phyloP scores from a whole-genome alignment of 1,140 invertebrate species.

The Ganaspis sp. region DNA sequence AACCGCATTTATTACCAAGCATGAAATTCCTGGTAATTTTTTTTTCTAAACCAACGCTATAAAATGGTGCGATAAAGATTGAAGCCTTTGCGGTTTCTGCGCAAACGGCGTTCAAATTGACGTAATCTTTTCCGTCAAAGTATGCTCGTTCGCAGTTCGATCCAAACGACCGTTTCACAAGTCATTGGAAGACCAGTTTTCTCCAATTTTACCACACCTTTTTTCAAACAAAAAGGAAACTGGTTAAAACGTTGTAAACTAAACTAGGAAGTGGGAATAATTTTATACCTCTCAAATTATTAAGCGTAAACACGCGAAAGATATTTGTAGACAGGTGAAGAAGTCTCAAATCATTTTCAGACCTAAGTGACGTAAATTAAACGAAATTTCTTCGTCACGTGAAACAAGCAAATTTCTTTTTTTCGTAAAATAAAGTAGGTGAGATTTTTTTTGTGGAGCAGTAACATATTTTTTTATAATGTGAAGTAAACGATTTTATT shows the following conservation, averaged over 20 bases:
- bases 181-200: conserved; percentile 20
- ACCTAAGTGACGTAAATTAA: too few species aligned
- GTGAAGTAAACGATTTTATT: too few species aligned
- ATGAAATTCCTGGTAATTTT: conserved; percentile 10
- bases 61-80: conserved; percentile 22
- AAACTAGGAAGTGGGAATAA: background rate
- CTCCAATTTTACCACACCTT: conserved; percentile 18
- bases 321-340: background rate
- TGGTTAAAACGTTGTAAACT: background rate
- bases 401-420: too few species aligned
- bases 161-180: conserved; percentile 20
- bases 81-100: conserved; percentile 18
- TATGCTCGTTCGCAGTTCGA: conserved; percentile 24
- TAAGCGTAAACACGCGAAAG: background rate
- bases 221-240: background rate
- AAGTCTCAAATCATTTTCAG: too few species aligned
- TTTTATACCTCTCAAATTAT: background rate
- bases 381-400: too few species aligned
- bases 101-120: conserved; percentile 12
- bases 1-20: conserved; percentile 17
- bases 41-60: conserved; percentile 11
- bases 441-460: too few species aligned
- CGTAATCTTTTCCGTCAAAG: conserved; percentile 26
- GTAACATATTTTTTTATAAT: too few species aligned
- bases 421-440: too few species aligned